phyloP scores from a whole-genome alignment of 2,797 vertebrate species.

The Otolemur crassicaudatus region DNA sequence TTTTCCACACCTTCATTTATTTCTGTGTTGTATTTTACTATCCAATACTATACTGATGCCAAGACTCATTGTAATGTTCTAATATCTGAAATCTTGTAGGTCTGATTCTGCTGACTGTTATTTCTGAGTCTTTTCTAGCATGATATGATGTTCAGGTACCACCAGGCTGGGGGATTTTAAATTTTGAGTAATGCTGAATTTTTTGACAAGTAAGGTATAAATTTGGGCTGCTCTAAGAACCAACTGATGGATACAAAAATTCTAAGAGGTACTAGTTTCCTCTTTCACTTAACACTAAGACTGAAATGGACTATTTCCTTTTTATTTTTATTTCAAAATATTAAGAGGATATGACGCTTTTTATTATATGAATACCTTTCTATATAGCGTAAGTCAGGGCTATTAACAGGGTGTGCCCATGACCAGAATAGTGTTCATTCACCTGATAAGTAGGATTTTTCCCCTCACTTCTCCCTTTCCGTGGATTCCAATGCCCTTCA shows the following conservation, averaged over 20 bases:
- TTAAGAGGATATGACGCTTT: too few species aligned
- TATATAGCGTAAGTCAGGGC: too few species aligned
- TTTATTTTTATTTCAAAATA: background rate
- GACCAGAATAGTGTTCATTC: too few species aligned
- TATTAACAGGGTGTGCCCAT: too few species aligned
- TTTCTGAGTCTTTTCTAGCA: background rate
- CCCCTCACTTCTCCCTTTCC: too few species aligned
- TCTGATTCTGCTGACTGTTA: background rate
- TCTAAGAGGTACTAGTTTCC: background rate
- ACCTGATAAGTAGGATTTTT: too few species aligned
- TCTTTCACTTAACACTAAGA: background rate
- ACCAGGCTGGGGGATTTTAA: background rate
- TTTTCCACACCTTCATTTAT: background rate
- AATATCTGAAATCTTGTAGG: background rate
- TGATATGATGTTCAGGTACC: background rate
- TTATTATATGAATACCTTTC: too few species aligned
- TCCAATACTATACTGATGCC: background rate
- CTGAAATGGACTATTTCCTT: background rate
- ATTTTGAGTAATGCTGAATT: background rate
- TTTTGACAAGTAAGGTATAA: background rate
- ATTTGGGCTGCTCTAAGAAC: background rate
- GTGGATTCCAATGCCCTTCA: too few species aligned
- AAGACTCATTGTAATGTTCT: background rate
- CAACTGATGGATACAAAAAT: background rate
- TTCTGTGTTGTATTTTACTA: background rate